A percentile compares a stretch with the other conserved stretches of the same genome.
Conservation (phyloP, 2,888 invertebrate genomes). For the Bombyx huttoni region DNA sequence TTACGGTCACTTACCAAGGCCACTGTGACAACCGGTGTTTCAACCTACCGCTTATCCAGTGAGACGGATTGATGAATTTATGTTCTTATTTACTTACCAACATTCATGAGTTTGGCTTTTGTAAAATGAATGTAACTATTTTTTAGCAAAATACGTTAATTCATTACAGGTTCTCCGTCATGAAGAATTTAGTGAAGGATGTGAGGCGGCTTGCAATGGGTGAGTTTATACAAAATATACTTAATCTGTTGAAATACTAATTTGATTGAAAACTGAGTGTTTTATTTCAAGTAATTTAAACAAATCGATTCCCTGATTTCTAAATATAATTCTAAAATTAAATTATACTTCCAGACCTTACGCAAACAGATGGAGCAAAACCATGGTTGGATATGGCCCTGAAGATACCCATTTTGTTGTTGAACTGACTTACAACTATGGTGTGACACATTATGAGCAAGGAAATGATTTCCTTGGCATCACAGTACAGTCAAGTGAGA, state of each 20-base stretch:
- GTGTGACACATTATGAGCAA: slow-evolving; percentile 85
- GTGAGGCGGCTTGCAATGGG: slow-evolving; percentile 98
- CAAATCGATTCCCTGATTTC: background rate
- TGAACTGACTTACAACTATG: slow-evolving; percentile 98
- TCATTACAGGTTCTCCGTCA: slow-evolving; percentile 85
- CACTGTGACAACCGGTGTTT: too few relatives aligned
- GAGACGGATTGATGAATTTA: too few relatives aligned
- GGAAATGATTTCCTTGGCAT: slow-evolving; percentile 95
- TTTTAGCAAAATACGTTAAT: too few relatives aligned
- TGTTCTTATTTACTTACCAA: too few relatives aligned
- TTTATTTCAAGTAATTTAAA: background rate
- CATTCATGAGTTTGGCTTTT: too few relatives aligned
- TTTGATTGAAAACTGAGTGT: background rate
- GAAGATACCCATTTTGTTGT: slow-evolving; percentile 96
- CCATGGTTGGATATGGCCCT: slow-evolving; percentile 98
- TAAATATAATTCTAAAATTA: background rate
- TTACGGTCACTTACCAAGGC: too few relatives aligned
- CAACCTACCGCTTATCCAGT: too few relatives aligned
- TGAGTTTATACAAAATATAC: slow-evolving; percentile 34
- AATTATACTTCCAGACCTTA: slow-evolving; percentile 81
- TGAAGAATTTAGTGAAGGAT: slow-evolving; percentile 97
- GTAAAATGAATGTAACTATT: too few relatives aligned
- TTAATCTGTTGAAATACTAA: background rate
- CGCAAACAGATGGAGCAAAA: slow-evolving; percentile 98
- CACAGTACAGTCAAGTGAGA: slow-evolving; percentile 84